Evolutionary conservation across 64 coral and sea anemone species (phyloP), one percentile per base, ranked within the genome.

Genomic region (Exaiptasia diaphana): DNA sequence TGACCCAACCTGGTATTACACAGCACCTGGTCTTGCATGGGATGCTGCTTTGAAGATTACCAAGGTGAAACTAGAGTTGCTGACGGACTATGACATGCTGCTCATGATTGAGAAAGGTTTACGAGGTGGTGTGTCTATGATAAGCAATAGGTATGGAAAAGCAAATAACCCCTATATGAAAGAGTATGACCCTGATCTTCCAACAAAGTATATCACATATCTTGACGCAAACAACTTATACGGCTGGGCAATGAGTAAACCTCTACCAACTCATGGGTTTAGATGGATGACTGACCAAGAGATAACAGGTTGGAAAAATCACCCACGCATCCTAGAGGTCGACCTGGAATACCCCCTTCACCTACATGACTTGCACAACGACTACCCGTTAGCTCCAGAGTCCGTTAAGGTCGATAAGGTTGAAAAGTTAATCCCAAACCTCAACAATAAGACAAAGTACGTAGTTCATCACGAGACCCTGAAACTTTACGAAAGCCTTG

Each of bases 221-320:
- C 62, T 82, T 0, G 57, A 82, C 32, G 60, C 78, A 3, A 68
- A 82, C 29, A 82, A 82, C 38, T 24, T 82, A 26, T 82, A 82
- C 24, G 78, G 59, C 0, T 82, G 78, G 78, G 78, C 62, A 0
- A 81, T 82, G 78, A 67, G 35, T 45, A 26, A 82, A 18, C 33
- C 23, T 21, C 75, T 61, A 4, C 75, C 75, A 5, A 56, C 50
- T 38, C 27, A 53, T 35, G 75, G 50, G 0, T 78, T 78, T 9
- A 56, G 28, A 23, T 78, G 75, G 75, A 53, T 78, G 30, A 59
- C 1, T 9, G 49, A 77, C 4, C 3, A 24, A 38, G 5, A 38
- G 20, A 27, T 38, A 4, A 71, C 11, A 5, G 68, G 38, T 71
- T 34, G 28, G 27, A 45, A 45, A 17, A 45, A 73, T 39, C 68